Percentiles rank a stretch among this genome's conserved stretches.
Evolutionary conservation across 2,888 invertebrate species (phyloP).

Genomic region (Folsomia candida): DNA sequence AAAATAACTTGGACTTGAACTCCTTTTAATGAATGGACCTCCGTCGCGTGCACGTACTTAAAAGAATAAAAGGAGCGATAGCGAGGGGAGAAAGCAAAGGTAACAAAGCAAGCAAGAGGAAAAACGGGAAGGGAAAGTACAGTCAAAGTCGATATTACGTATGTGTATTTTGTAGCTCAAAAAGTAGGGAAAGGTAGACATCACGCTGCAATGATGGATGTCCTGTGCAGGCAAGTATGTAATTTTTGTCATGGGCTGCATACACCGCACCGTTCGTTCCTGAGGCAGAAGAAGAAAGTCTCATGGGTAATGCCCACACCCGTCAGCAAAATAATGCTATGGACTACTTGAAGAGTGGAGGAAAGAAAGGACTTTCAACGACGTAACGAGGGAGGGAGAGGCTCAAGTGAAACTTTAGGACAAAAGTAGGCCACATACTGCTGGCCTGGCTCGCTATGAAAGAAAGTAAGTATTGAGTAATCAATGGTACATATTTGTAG

Average conservation of each 20-base stretch:
- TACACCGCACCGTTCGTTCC: no score
- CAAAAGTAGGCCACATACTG: no score
- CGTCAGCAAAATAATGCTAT: not conserved
- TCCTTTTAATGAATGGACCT: constrained; percentile 37
- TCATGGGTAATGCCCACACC: no score
- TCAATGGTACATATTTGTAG: no score
- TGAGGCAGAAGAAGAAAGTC: no score
- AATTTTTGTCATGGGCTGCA: no score
- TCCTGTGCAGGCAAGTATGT: no score
- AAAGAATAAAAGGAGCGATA: constrained; percentile 15
- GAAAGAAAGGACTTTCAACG: not conserved
- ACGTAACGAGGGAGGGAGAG: not conserved
- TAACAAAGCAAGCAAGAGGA: not conserved
- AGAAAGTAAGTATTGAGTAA: no score
- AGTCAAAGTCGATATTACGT: not conserved
- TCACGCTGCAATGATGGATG: constrained; percentile 21
- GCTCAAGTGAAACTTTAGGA: no score
- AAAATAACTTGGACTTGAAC: constrained; percentile 3
- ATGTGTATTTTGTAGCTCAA: constrained; percentile 24
- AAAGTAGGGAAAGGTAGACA: constrained; percentile 28
- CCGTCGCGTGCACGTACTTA: constrained; percentile 43
- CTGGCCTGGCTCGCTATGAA: no score
- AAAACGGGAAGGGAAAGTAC: no score
- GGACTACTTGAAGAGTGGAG: constrained; percentile 10
- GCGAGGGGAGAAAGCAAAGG: constrained; percentile 7